Conservation (phyloP, 37 sponge, comb jelly and placozoan species). For the Spongilla lacustris region DNA sequence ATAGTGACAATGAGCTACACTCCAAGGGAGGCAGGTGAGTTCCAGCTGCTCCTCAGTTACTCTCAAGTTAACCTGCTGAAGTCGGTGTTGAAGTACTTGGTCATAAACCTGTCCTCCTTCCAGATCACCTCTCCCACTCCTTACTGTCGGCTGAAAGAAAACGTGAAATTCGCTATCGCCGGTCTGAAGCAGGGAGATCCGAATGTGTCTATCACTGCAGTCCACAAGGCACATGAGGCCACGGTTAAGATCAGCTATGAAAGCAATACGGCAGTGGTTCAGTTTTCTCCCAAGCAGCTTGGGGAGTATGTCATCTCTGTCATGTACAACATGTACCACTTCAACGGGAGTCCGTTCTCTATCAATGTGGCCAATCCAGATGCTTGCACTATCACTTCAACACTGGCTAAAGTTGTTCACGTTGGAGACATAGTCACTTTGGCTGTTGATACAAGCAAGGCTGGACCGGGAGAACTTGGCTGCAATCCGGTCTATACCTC, state of each 20-base stretch:
- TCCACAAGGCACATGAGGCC: constrained; percentile 53
- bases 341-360: constrained; percentile 83
- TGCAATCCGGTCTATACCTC: constrained; percentile 21
- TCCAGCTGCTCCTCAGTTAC: constrained; percentile 56
- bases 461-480: constrained; percentile 66
- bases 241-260: constrained; percentile 50
- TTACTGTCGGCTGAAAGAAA: constrained; percentile 45
- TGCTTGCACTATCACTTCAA: constrained; percentile 32
- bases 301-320: constrained; percentile 75
- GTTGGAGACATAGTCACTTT: constrained; percentile 35
- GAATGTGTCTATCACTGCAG: constrained; percentile 48
- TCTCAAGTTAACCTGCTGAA: constrained; percentile 42
- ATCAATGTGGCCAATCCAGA: constrained; percentile 65
- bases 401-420: constrained; percentile 33
- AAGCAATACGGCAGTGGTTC: constrained; percentile 16
- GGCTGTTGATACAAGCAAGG: constrained; percentile 30
- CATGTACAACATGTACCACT: constrained; percentile 36
- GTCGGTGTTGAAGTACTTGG: constrained; percentile 38
- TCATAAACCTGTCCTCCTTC: constrained; percentile 47
- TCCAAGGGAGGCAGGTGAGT: constrained; percentile 49
- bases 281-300: constrained; percentile 60
- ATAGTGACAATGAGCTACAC: constrained; percentile 5
- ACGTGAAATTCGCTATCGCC: constrained; percentile 70
- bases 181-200: constrained; percentile 41
- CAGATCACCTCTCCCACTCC: constrained; percentile 52